phyloP scores from a whole-genome alignment of 2,797 vertebrate species.

The Hylomyscus alleni region DNA sequence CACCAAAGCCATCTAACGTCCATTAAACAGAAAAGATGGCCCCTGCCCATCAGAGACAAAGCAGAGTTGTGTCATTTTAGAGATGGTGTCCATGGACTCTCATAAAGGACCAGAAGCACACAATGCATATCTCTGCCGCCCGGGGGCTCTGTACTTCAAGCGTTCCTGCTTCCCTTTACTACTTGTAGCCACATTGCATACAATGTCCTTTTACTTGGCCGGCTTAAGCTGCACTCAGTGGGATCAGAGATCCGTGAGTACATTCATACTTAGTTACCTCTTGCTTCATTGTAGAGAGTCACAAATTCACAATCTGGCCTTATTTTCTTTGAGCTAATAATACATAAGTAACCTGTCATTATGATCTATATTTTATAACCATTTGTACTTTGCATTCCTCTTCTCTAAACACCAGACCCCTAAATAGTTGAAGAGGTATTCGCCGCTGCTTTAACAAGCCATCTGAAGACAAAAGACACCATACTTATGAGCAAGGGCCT shows the following conservation, averaged over 20 bases:
- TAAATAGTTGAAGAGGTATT: conserved; percentile 13
- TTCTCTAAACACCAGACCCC: conserved; percentile 50
- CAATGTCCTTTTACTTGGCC: background rate
- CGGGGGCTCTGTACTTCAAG: background rate
- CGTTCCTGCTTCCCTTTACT: background rate
- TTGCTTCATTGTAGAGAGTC: conserved; percentile 4
- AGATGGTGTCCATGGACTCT: background rate
- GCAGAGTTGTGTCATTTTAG: conserved; percentile 4
- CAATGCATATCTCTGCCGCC: background rate
- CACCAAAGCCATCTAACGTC: conserved; percentile 25
- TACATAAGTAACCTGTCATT: conserved; percentile 48
- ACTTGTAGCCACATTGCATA: background rate
- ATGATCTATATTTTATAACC: conserved; percentile 2
- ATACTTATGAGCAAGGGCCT: background rate
- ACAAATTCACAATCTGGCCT: background rate
- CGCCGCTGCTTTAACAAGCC: conserved; percentile 6
- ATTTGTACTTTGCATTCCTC: conserved; percentile 41
- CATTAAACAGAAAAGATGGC: conserved; percentile 21
- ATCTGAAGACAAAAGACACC: conserved; percentile 15
- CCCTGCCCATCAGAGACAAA: background rate
- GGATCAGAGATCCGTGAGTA: background rate
- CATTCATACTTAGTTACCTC: background rate
- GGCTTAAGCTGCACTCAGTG: background rate
- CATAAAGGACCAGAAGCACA: background rate
- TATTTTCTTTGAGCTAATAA: conserved; percentile 37